Evolutionary conservation across 2,888 invertebrate species (phyloP), one percentile per base, ranked within the genome.

Genomic region (Agrotis puta): DNA sequence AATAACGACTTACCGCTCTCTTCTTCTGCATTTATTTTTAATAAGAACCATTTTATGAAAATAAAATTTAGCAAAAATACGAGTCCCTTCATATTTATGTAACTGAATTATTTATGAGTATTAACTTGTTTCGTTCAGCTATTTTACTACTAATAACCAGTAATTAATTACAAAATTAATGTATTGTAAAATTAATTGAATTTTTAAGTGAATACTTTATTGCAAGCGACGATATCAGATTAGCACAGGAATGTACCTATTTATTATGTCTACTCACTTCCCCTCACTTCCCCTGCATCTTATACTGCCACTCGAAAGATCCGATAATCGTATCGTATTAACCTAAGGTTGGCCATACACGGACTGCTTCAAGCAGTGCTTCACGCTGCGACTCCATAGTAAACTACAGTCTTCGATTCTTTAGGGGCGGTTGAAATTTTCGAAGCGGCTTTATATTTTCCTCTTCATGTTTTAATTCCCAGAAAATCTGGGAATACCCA

Each of bases 81-180:
- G 2, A 47, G 18, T 65, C 33, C 57, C 13, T 1, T 50, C 84
- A 84, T 84, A 56, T 63, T 59, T 74, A 50, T 53, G 61, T 65
- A 58, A 67, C 13, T 63, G 2, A 58, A 64, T 54, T 27, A 53
- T 16, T 33, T 33, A n/a, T 33, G 20, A 13, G 14, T n/a, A 53
- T 59, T 51, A 3, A 13, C 51, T 54, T 1, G 11, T 33, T 47
- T 22, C 62, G 20, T 59, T 22, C 2, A 43, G 16, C 53, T 47
- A 5, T 24, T 54, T 59, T 51, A 27, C 27, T 27, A 5, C 27
- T 39, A 50, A 43, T 47, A 33, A 18, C 27, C 9, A 27, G 16
- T 47, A 11, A 18, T 27, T 54, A 54, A 61, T 79, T 58, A 62
- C 47, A 50, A 39, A 70, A 43, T 79, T 62, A 22, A 82, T 74